Conservation (phyloP, 1,140 invertebrate genomes). For the Chironomus striatipennis region DNA sequence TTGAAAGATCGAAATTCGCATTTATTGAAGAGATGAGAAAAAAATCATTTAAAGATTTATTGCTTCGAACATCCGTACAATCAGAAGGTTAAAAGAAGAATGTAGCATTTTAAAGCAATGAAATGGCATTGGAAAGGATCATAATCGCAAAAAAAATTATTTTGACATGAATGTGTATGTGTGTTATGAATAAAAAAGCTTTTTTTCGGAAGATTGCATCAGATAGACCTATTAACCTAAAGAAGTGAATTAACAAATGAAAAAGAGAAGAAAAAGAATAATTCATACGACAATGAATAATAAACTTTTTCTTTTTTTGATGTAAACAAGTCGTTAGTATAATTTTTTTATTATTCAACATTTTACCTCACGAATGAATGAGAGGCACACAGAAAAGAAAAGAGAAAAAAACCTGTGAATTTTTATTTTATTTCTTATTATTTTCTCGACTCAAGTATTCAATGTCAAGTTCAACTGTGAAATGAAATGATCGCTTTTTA, state of each 20-base stretch:
- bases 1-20: too few species aligned
- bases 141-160: too few species aligned
- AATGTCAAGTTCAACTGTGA: not conserved
- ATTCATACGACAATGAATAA: constrained; percentile 7
- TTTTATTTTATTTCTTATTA: not conserved
- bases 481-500: not conserved
- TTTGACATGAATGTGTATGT: too few species aligned
- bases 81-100: too few species aligned
- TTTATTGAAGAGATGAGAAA: too few species aligned
- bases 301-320: not conserved
- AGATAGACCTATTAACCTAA: not conserved
- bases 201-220: too few species aligned
- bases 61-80: too few species aligned
- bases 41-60: too few species aligned
- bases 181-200: too few species aligned
- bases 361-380: not conserved
- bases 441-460: not conserved
- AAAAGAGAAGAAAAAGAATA: not conserved
- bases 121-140: too few species aligned
- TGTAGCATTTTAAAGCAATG: too few species aligned
- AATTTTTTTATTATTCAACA: not conserved
- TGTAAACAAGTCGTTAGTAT: not conserved
- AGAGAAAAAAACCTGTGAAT: not conserved
- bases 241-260: not conserved
- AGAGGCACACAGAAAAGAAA: not conserved